Evolutionary conservation across 2,888 invertebrate species (phyloP).

Genomic region (Agrilus cyanescens): DNA sequence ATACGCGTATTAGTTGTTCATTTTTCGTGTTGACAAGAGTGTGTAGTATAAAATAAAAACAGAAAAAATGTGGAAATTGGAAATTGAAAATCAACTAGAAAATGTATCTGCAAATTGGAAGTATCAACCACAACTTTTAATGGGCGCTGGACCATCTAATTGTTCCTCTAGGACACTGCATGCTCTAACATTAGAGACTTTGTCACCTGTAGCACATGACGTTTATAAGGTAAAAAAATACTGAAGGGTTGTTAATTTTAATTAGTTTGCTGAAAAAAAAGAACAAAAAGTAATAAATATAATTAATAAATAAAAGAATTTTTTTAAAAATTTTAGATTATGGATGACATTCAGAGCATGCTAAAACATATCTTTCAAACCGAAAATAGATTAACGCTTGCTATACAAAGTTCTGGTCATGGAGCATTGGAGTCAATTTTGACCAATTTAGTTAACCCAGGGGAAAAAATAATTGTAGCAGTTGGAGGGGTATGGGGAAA

Average conservation of each 20-base stretch:
- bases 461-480: conserved; percentile 60
- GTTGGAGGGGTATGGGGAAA: conserved; percentile 71
- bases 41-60: too few species aligned
- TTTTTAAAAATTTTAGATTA: conserved; percentile 4
- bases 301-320: not conserved
- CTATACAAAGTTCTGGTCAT: conserved; percentile 62
- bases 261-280: too few species aligned
- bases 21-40: too few species aligned
- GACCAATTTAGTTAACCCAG: conserved; percentile 61
- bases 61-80: too few species aligned
- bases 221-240: conserved; percentile 50
- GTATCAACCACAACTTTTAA: conserved; percentile 34
- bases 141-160: conserved; percentile 62
- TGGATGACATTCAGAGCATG: conserved; percentile 39
- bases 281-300: not conserved
- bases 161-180: conserved; percentile 46
- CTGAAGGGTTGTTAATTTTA: too few species aligned
- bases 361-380: conserved; percentile 80
- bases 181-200: conserved; percentile 44
- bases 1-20: too few species aligned
- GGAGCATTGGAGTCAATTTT: conserved; percentile 68
- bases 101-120: too few species aligned
- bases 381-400: conserved; percentile 58
- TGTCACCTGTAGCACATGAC: conserved; percentile 60
- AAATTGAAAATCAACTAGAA: too few species aligned